Evolutionary conservation across 1,140 invertebrate genomes (phyloP), one percentile per base, ranked within the genome.

Genomic region (Ips typographus): DNA sequence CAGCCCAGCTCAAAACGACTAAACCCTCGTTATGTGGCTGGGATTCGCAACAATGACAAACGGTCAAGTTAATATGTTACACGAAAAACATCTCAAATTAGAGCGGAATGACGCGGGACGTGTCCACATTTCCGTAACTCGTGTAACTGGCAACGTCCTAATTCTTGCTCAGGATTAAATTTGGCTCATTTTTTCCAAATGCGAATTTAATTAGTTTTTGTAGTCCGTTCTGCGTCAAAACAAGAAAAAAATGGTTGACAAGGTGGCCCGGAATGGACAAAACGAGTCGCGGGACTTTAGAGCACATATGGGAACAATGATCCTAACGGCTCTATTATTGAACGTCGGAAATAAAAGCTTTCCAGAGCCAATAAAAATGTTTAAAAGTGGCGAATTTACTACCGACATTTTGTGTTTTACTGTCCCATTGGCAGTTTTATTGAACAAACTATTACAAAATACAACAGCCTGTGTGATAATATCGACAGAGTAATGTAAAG

Each of bases 81-180:
- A 56, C 63, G 63, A 65, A 65, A 65, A 65, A 65, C 63, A 65
- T 65, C 63, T 65, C 63, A 65, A 65, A 65, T 65, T 65, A 56
- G 63, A 22, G 36, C 58, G 3, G 58, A 22, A 61, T 61, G 43
- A 47, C 44, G 43, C 40, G 3, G 42, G 59, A 47, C n/a, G 22
- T 43, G 52, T 22, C 39, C 52, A 40, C 8, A 52, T 52, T 63
- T 63, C 5, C 61, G 39, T 63, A 43, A 61, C 42, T 44, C 43
- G 59, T 61, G 58, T 60, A 60, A 38, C 56, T 58, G 37, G 40
- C 40, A 41, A 7, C 37, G 8, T 22, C 52, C 8, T 55, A 55
- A 49, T 49, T 49, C 22, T 22, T 49, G 22, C 22, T 8, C 37
- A 22, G 6, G 1, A 6, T 55, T 38, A 6, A 55, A 37, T 8